Percentiles rank a stretch among this genome's conserved stretches.
Evolutionary conservation across 1,140 invertebrate species (phyloP).

Genomic region (Condylostylus longicornis): DNA sequence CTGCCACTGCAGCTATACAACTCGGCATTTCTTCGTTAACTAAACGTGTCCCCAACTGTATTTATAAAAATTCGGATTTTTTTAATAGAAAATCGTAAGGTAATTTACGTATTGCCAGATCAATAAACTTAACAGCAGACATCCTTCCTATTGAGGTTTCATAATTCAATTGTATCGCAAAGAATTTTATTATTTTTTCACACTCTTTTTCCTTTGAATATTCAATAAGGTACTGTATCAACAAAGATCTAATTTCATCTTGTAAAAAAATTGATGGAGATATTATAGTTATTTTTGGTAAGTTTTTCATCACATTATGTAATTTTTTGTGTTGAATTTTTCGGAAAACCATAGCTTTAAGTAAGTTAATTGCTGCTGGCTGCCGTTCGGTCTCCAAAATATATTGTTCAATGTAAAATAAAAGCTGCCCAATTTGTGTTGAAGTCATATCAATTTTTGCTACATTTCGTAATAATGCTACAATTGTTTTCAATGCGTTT

Average conservation of each 20-base stretch:
- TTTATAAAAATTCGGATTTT: slow-evolving; percentile 51
- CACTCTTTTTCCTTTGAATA: slow-evolving; percentile 63
- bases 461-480: slow-evolving; percentile 55
- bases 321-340: slow-evolving; percentile 63
- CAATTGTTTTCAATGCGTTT: slow-evolving; percentile 76
- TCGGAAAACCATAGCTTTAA: slow-evolving; percentile 70
- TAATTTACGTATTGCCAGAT: slow-evolving; percentile 60
- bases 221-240: slow-evolving; percentile 65
- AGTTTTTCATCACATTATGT: slow-evolving; percentile 62
- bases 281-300: slow-evolving; percentile 64
- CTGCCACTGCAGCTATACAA: slow-evolving; percentile 48
- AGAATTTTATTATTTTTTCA: slow-evolving; percentile 60
- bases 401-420: slow-evolving; percentile 83
- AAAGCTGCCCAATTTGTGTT: slow-evolving; percentile 66
- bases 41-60: slow-evolving; percentile 53
- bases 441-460: slow-evolving; percentile 45
- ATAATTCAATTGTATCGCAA: slow-evolving; percentile 64
- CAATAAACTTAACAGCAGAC: slow-evolving; percentile 72
- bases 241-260: slow-evolving; percentile 45
- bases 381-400: slow-evolving; percentile 70
- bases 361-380: slow-evolving; percentile 69
- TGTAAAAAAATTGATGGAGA: slow-evolving; percentile 63
- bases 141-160: slow-evolving; percentile 61
- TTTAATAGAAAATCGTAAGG: slow-evolving; percentile 46
- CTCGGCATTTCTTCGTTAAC: slow-evolving; percentile 55